phyloP scores from a whole-genome alignment of 1,140 invertebrate species.

The Ectropis grisescens region DNA sequence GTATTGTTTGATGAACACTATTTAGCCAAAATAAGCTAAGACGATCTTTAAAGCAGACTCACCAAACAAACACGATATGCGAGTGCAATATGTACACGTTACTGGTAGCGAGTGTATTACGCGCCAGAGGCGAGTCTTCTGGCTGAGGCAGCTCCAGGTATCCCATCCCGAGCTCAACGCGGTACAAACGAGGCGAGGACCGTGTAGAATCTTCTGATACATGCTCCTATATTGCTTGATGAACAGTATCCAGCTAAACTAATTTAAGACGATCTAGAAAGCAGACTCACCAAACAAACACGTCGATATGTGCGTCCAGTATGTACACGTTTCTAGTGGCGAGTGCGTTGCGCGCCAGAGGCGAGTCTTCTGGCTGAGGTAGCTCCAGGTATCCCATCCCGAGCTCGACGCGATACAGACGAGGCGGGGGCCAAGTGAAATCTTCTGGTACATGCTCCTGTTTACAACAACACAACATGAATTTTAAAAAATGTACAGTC shows the following conservation, averaged over 20 bases:
- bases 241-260: no score
- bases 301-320: conserved; percentile 94
- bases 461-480: conserved; percentile 8
- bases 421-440: conserved; percentile 82
- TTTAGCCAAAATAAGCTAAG: no score
- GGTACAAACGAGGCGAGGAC: conserved; percentile 87
- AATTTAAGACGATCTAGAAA: no score
- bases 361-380: conserved; percentile 92
- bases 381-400: conserved; percentile 99
- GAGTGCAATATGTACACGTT: conserved; percentile 99
- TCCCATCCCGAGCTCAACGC: conserved; percentile 97
- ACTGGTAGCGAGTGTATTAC: conserved; percentile 87
- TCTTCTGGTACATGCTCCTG: conserved; percentile 87
- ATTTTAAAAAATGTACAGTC: background rate
- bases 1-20: no score
- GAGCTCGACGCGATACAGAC: conserved; percentile 94
- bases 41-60: no score
- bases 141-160: conserved; percentile 98
- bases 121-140: conserved; percentile 83
- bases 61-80: conserved; percentile 97
- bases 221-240: no score
- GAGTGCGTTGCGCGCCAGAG: conserved; percentile 82
- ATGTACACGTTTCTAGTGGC: conserved; percentile 97
- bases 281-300: conserved; percentile 92
- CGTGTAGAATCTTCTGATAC: conserved; percentile 85